Evolutionary conservation across 2,888 invertebrate genomes (phyloP), one percentile per base, ranked within the genome.

Genomic region (Thecophora atra): DNA sequence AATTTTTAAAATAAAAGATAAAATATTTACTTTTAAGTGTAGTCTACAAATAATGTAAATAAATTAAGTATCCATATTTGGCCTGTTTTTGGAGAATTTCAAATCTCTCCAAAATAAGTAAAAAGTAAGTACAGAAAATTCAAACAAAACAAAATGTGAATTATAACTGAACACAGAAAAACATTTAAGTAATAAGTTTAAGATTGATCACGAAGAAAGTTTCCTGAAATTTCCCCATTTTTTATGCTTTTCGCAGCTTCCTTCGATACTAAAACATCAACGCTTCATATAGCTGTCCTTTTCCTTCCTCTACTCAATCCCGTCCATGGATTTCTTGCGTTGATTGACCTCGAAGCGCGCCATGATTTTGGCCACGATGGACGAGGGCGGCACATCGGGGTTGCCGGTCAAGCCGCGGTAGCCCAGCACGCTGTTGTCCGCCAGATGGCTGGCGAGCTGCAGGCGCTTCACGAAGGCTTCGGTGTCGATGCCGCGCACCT

Each of bases 321-420:
- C 81, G 24, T 81, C 88, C 77, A 85, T 78, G 0, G 85, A 85
- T 72, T 85, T 83, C 56, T 88, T 88, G 28, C 87, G 88, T 76
- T 91, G 90, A 79, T 89, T 89, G 77, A 89, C 88, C 76, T 90
- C 87, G 76, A 91, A 90, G 72, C 92, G 89, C 78, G 93, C 91
- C 90, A 93, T 92, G 80, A 94, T 93, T 85, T 93, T 93, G 85
- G 92, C 92, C 84, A 93, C 93, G 88, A 94, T 93, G 86, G 91
- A 91, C 81, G 93, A 93, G 74, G 93, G 93, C 85, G 91, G 92
- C 88, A 91, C 89, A 88, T 92, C 91, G 74, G 92, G 92, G 87
- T 92, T 91, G 85, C 92, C 93, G 77, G 92, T 91, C n/a, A 94
- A 86, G 37, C 93, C 93, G 78, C 93, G 89, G 81, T 93, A 94